A percentile compares a stretch with the other conserved stretches of the same genome.
phyloP scores from a whole-genome alignment of 2,113 vertebrate species.

The Plecturocebus donacophilus region DNA sequence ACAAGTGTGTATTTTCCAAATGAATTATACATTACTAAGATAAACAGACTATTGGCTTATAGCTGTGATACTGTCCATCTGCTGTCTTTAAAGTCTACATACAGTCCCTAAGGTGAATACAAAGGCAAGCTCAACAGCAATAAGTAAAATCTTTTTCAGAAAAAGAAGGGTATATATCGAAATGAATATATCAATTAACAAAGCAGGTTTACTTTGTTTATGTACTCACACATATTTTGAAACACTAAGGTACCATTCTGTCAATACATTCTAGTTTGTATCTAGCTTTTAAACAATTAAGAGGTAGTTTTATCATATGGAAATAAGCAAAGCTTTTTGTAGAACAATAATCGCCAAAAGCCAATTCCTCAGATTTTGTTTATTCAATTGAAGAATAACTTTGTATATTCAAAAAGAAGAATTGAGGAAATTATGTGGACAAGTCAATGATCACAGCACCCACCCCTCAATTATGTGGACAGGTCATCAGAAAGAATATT shows the following conservation, averaged over 20 bases:
- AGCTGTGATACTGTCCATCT: neutral
- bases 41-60: neutral
- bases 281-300: neutral
- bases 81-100: neutral
- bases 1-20: neutral
- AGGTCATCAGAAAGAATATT: conserved; percentile 19
- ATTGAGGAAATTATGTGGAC: neutral
- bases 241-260: neutral
- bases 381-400: neutral
- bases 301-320: neutral
- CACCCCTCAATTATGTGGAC: neutral
- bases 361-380: neutral
- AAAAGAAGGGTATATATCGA: neutral
- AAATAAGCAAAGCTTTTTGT: conserved; percentile 15
- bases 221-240: neutral
- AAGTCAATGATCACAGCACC: neutral
- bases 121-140: neutral
- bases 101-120: neutral
- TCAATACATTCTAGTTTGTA: neutral
- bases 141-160: neutral
- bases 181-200: neutral
- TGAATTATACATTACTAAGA: neutral
- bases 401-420: neutral
- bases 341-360: neutral
- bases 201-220: neutral